A percentile compares a stretch with the other conserved stretches of the same genome.
Evolutionary conservation across 2,113 vertebrate species (phyloP).

Genomic region (Raja brachyura): DNA sequence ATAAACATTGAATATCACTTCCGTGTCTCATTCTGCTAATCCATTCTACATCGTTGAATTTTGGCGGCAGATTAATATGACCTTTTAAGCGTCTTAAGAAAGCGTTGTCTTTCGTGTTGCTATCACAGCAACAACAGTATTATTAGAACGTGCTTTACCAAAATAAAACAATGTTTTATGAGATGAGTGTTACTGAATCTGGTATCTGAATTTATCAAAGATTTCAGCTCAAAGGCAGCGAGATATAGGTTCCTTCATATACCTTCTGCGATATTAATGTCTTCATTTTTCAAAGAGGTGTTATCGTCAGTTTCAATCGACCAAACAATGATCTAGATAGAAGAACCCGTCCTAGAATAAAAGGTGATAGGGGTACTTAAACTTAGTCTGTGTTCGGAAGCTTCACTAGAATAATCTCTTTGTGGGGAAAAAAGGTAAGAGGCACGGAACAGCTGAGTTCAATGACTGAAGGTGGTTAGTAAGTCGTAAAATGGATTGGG

Average conservation of each 20-base stretch:
- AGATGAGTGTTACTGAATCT: too few relatives aligned
- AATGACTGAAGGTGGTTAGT: background rate
- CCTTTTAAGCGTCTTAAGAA: too few relatives aligned
- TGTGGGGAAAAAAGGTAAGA: background rate
- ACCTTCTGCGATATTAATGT: background rate
- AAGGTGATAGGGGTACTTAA: background rate
- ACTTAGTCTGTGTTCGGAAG: background rate
- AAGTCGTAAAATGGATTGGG: background rate
- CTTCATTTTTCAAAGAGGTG: background rate
- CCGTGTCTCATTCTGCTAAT: background rate
- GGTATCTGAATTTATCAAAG: background rate
- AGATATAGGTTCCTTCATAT: background rate
- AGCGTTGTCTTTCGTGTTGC: background rate
- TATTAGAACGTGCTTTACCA: too few relatives aligned
- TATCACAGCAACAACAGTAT: background rate
- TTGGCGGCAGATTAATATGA: background rate
- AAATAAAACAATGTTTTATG: too few relatives aligned
- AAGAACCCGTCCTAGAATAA: background rate
- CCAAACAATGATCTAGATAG: background rate
- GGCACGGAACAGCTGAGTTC: background rate
- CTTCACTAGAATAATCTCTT: background rate
- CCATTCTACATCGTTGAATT: background rate
- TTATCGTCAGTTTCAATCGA: background rate
- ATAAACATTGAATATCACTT: conserved; percentile 47
- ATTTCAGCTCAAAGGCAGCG: background rate